A percentile compares a stretch with the other conserved stretches of the same genome.
phyloP scores from a whole-genome alignment of 1,140 invertebrate genomes.

The Drosophila nannoptera region DNA sequence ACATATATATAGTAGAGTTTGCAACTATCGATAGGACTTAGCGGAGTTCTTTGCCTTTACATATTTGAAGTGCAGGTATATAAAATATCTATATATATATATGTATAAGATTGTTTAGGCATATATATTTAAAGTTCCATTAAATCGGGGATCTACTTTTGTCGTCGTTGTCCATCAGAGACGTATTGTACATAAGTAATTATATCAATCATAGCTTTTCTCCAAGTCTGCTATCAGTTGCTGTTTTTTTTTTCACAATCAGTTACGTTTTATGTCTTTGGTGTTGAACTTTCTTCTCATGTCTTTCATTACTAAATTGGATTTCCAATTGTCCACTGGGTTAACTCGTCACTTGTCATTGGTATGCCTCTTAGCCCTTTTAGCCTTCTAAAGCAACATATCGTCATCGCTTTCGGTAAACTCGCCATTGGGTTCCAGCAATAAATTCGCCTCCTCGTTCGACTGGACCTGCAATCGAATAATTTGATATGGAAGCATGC shows the following conservation, averaged over 20 bases:
- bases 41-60: constrained; percentile 32
- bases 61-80: constrained; percentile 54
- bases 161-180: constrained; percentile 46
- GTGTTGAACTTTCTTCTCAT: constrained; percentile 51
- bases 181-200: constrained; percentile 64
- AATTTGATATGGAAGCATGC: background rate
- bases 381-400: constrained; percentile 67
- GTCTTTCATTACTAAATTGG: constrained; percentile 37
- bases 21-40: constrained; percentile 3
- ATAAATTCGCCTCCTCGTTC: constrained; percentile 73
- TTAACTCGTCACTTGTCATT: constrained; percentile 42
- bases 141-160: constrained; percentile 43
- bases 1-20: constrained; percentile 5
- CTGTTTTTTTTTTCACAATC: constrained; percentile 53
- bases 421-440: constrained; percentile 73
- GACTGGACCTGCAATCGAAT: constrained; percentile 60
- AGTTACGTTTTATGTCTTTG: constrained; percentile 67
- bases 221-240: constrained; percentile 24
- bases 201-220: constrained; percentile 28
- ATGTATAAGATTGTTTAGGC: constrained; percentile 33
- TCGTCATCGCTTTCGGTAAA: constrained; percentile 78
- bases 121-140: constrained; percentile 43
- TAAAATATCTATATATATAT: constrained; percentile 45
- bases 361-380: constrained; percentile 32
- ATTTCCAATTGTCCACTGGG: constrained; percentile 18